Percentiles rank a stretch among this genome's conserved stretches.
phyloP scores from a whole-genome alignment of 1,140 invertebrate genomes.

The Scaptomyza hsui region DNA sequence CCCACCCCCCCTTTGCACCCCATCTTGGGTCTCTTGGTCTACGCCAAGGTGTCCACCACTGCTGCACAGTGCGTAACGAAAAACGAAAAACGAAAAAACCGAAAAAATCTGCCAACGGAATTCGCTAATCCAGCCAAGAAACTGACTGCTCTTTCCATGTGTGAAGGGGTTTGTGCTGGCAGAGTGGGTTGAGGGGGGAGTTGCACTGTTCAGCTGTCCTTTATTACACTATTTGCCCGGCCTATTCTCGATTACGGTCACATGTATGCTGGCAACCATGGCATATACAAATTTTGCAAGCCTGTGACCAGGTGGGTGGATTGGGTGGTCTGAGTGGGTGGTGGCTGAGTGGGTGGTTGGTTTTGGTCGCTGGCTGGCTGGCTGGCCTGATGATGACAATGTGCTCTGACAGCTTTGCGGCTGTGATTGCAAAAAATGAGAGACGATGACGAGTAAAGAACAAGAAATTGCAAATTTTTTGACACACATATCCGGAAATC shows the following conservation, averaged over 20 bases:
- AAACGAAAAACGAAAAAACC: background rate
- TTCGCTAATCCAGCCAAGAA: slow-evolving; percentile 67
- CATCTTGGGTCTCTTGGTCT: background rate
- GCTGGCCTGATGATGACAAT: slow-evolving; percentile 72
- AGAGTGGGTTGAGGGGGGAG: slow-evolving; percentile 10
- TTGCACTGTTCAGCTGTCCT: slow-evolving; percentile 62
- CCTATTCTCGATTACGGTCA: slow-evolving; percentile 64
- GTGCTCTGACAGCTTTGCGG: slow-evolving; percentile 73
- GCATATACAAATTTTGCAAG: slow-evolving; percentile 27
- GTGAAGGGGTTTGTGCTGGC: background rate
- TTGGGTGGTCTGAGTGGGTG: slow-evolving; percentile 45
- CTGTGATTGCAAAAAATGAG: slow-evolving; percentile 80
- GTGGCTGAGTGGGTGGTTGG: slow-evolving; percentile 11
- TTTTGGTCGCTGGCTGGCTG: slow-evolving; percentile 5
- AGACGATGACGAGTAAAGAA: slow-evolving; percentile 72
- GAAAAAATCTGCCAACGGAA: slow-evolving; percentile 70
- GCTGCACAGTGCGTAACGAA: slow-evolving; percentile 27
- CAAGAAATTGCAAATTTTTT: slow-evolving; percentile 69
- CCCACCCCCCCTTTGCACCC: background rate
- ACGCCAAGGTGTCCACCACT: slow-evolving; percentile 37
- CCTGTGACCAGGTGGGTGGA: slow-evolving; percentile 13
- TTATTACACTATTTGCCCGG: slow-evolving; percentile 73
- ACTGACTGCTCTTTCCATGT: background rate
- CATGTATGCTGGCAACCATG: slow-evolving; percentile 43
- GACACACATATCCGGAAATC: slow-evolving; percentile 1